Evolutionary conservation across 2,888 invertebrate species (phyloP), one percentile per base, ranked within the genome.

Genomic region (Trichogramma evanescens): DNA sequence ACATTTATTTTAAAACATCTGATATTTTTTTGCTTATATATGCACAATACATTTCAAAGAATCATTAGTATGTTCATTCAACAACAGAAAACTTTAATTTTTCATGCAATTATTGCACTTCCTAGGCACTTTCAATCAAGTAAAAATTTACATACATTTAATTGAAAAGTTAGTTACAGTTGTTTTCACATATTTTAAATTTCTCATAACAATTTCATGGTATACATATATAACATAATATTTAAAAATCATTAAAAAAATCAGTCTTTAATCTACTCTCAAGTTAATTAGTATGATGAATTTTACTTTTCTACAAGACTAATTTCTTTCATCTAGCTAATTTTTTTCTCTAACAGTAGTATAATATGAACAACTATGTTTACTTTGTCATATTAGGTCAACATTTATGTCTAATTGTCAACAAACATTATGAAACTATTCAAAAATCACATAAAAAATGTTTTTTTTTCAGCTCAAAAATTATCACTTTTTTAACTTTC

Each of bases 41-140:
- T 26, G 26, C 26, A 26, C 26, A 26, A 26, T 26, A 26, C 26
- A 3, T 26, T 26, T 26, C 26, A 26, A 26, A 2, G 2, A 26
- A 26, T 26, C 26, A 26, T 26, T 26, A 26, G 26, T 41, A 50
- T 38, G 50, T 38, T 38, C 8, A 7, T 9, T 38, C 10, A n/a
- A 56, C 26, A 40, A 10, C 26, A 13, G 9, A 9, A 7, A 58
- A 10, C 9, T 44, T 39, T 52, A n/a, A 26, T 45, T 8, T 61
- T 13, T 50, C 41, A 62, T 64, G 56, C 52, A 52, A 13, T 54
- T 56, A 61, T 49, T 63, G 63, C 56, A 58, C 54, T 44, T 48
- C 60, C 52, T 62, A 65, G 63, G 65, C 63, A 65, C 62, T 64
- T 65, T 43, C 51, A 51, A 56, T 42, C 53, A 42, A 46, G 43